Evolutionary conservation across 2,888 invertebrate genomes (phyloP), one percentile per base, ranked within the genome.

Genomic region (Tigriopus californicus): DNA sequence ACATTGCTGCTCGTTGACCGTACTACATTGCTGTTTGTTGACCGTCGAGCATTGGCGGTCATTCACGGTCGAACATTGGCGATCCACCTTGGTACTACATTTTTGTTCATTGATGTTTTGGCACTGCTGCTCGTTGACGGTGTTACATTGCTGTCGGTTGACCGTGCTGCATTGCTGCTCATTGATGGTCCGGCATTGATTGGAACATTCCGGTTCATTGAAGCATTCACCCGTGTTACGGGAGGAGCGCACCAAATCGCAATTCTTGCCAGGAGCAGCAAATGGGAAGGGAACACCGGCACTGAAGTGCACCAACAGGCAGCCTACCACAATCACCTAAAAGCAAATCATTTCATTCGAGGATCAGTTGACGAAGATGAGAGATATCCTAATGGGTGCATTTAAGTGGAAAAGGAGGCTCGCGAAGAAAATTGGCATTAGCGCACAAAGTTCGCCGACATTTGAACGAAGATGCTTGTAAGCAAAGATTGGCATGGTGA

Each of bases 121-220:
- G 22, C 49, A 49, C 22, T 49, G 49, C 49, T 49, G 49, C 22
- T 49, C 49, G 22, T 49, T 49, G 49, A 49, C 49, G 22, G 49
- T 49, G 13, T 18, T 20, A 22, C 49, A 49, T 13, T 15, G 20
- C 20, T 49, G 49, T 12, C 22, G 49, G 49, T 49, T 49, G 20
- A 49, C 49, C 4, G 56, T 56, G 20, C 46, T 44, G 56, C 56
- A 56, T 56, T 56, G 56, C 20, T 44, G 42, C 33, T 56, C 56
- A 18, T 56, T 44, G 13, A 44, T 25, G 22, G 56, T 56, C 15
- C 24, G 15, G 25, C 56, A 56, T n/a, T n/a, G n/a, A 18, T 56
- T 18, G 41, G 42, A 22, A 25, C 44, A 42, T 24, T 42, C 56
- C 20, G 44, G 15, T n/a, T 56, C 56, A 15, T 25, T 22, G 20